Evolutionary conservation across 2,797 vertebrate genomes (phyloP).

Genomic region (Odontamblyopus rebecca): DNA sequence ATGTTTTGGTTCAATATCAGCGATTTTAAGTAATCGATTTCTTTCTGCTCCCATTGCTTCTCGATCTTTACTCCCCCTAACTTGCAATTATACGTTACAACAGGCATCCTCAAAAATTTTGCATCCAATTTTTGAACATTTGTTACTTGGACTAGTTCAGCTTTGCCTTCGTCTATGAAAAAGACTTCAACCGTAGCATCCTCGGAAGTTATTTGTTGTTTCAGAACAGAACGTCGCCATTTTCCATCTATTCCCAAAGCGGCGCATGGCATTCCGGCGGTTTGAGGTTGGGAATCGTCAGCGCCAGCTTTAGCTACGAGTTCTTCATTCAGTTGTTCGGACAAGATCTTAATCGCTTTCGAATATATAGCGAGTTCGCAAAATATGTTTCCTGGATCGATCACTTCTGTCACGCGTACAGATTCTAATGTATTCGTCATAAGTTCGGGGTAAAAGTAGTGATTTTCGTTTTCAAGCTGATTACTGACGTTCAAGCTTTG

Average conservation of each 20-base stretch:
- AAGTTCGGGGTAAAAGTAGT: conserved; percentile 85
- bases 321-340: conserved; percentile 74
- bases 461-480: conserved; percentile 34
- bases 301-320: conserved; percentile 57
- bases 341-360: conserved; percentile 78
- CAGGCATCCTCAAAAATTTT: conserved; percentile 85
- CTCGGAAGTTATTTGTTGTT: conserved; percentile 38
- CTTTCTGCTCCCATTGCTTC: conserved; percentile 71
- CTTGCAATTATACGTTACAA: conserved; percentile 84
- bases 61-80: conserved; percentile 75
- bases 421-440: conserved; percentile 77
- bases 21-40: conserved; percentile 75
- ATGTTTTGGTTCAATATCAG: conserved; percentile 75
- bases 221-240: conserved; percentile 83
- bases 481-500: conserved; percentile 20
- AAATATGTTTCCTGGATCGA: conserved; percentile 79
- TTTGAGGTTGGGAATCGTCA: conserved; percentile 50
- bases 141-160: conserved; percentile 74
- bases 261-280: conserved; percentile 83
- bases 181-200: conserved; percentile 74
- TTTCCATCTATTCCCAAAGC: conserved; percentile 78
- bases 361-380: conserved; percentile 86
- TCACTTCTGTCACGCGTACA: conserved; percentile 83
- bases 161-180: conserved; percentile 86
- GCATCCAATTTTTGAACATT: conserved; percentile 74